Conservation (phyloP, 2,888 invertebrate genomes). For the Cryptophagus acutangulus region DNA sequence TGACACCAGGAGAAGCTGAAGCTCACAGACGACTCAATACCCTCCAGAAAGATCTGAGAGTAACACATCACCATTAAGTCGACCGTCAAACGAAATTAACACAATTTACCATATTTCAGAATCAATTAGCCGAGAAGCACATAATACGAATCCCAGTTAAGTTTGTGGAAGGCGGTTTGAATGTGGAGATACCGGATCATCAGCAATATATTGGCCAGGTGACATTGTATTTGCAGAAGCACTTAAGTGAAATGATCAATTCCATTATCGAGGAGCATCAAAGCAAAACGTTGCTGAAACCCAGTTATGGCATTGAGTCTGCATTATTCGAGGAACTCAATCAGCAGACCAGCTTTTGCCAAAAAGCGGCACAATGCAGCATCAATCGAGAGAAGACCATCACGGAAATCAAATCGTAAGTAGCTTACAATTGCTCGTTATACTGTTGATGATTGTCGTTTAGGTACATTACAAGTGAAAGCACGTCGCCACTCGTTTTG, state of each 20-base stretch:
- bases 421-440: conserved; percentile 21
- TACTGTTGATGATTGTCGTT: conserved; percentile 22
- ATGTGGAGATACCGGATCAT: conserved; percentile 54
- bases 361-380: conserved; percentile 65
- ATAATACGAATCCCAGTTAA: conserved; percentile 58
- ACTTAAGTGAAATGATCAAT: conserved; percentile 65
- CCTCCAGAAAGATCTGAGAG: conserved; percentile 69
- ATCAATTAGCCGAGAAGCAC: conserved; percentile 69
- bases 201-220: conserved; percentile 61
- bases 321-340: conserved; percentile 63
- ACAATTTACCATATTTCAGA: conserved; percentile 45
- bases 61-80: conserved; percentile 33
- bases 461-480: conserved; percentile 63
- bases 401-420: conserved; percentile 63
- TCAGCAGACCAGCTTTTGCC: conserved; percentile 68
- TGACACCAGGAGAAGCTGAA: conserved; percentile 57
- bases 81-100: too few relatives aligned
- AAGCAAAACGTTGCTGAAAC: conserved; percentile 53
- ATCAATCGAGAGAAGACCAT: conserved; percentile 65
- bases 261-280: conserved; percentile 65
- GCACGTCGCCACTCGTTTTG: conserved; percentile 62
- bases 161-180: conserved; percentile 51
- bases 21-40: conserved; percentile 64
- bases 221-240: conserved; percentile 59
- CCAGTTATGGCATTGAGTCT: conserved; percentile 60